Evolutionary conservation across 2,888 invertebrate genomes (phyloP), one percentile per base, ranked within the genome.

Genomic region (Lucinisca nassula): DNA sequence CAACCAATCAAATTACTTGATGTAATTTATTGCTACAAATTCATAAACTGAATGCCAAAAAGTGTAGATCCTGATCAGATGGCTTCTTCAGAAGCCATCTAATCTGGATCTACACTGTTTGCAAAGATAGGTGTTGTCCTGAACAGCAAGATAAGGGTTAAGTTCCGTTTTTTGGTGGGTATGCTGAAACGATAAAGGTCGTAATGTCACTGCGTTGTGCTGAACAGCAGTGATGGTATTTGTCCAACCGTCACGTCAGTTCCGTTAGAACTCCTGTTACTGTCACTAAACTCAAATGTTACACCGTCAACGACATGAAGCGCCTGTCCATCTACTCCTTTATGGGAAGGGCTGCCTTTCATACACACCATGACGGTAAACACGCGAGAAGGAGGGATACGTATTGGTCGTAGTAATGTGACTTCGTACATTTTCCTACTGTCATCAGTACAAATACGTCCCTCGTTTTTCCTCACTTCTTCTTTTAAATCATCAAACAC

Each of bases 181-280:
- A n/a, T n/a, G n/a, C n/a, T n/a, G n/a, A n/a, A n/a, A n/a, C n/a
- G n/a, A n/a, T n/a, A n/a, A n/a, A n/a, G n/a, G n/a, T n/a, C n/a
- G 17, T 45, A 45, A 12, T 61, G 17, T 61, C 17, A 61, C 35
- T 67, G 67, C 12, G 90, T 88, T 30, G 80, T 90, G 38, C 81
- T 88, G 72, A 90, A 90, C 21, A 90, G 74, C 12, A 90, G 37
- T 0, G 72, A 35, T 24, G 90, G 85, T 61, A 90, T 88, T 21
- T 90, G 90, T 14, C 90, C 90, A 10, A 90, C 85, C 3, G 84
- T 88, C 35, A 90, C 79, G 79, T 83, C 90, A 40, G 90, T 90
- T 51, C 90, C 88, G 70, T 90, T 90, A 10, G 88, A 87, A 72
- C 90, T 90, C 14, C 87, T 73, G 55, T 88, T 90, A 35, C 90